Base-by-base conservation (phyloP, 1,140 invertebrate species). In the Pectinophora gossypiella region DNA sequence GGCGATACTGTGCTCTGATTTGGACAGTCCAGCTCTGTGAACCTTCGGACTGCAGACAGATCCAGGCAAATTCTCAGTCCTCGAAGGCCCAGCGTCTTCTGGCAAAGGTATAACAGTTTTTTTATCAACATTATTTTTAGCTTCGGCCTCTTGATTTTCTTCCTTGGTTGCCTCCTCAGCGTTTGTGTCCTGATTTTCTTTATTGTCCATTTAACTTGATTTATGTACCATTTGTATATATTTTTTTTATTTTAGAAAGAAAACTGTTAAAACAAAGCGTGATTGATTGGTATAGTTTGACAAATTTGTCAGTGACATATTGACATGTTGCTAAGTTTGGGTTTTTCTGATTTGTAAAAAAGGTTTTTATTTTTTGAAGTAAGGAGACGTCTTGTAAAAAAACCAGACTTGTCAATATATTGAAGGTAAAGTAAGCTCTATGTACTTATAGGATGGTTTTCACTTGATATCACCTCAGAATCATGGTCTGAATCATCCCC, bases 1-100 rank as follows among this genome's bases (percentile, higher is more conserved):
- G 48, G 72, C 59, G 22, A 86, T 65, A 43, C 59, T 80, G 23
- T 86, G 80, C 58, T 86, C 83, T 3, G 83, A 86, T 72, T 86
- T 86, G 0, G 82, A 86, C 19, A 74, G 55, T 6, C 75, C 70
- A 52, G 72, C 46, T 54, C 65, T 74, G 3, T 35, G 38, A 49
- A 27, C 36, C 50, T 46, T 54, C 71, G 0, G 56, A 49, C 7
- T 22, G 60, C 15, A 57, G 1, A 81, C 56, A 23, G 72, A 64
- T n/a, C 82, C 80, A 9, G 79, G 82, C 42, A 84, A 42, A 21
- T 59, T 50, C 19, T 59, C 50, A n/a, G 58, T 42, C 40, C 64
- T 59, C 1, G 82, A 85, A 18, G 80, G 82, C 9, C 82, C 82
- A 36, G 79, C 79, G 58, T 76, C 76, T 54, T 82, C 68, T 51